A percentile compares a stretch with the other conserved stretches of the same genome.
These are phyloP conservation scores for Salticus scenicus DNA, from an alignment of 2,888 invertebrate species.

Conservation along the genomic window DNA sequence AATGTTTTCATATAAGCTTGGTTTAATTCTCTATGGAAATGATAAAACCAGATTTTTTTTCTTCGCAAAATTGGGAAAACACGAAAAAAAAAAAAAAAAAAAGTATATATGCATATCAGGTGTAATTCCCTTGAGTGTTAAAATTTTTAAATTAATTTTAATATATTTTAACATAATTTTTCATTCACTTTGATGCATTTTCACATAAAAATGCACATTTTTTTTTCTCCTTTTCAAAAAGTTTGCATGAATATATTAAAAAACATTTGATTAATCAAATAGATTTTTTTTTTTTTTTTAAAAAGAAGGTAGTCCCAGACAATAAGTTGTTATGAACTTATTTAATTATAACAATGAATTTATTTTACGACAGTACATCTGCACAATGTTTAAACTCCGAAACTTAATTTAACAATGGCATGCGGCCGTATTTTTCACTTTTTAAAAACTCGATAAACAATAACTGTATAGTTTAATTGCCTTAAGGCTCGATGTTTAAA, in stretches of 20 bases:
- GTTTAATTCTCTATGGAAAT: no score
- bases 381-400: slow-evolving; percentile 23
- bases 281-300: no score
- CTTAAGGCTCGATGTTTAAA: neutral
- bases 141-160: neutral
- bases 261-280: slow-evolving; percentile 2
- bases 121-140: no score
- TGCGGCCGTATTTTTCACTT: neutral
- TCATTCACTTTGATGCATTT: neutral
- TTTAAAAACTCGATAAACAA: slow-evolving; percentile 14
- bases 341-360: slow-evolving; percentile 16
- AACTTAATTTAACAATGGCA: slow-evolving; percentile 12
- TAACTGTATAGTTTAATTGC: slow-evolving; percentile 7
- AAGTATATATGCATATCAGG: no score
- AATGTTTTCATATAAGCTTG: no score
- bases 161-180: neutral
- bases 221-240: neutral
- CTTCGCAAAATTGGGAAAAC: no score
- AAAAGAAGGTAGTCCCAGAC: neutral
- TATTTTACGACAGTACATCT: neutral
- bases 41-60: no score
- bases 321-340: neutral
- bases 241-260: neutral
- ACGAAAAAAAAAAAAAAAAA: no score
- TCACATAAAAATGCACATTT: neutral